Evolutionary conservation across 2,797 vertebrate genomes (phyloP), one percentile per base, ranked within the genome.

Genomic region (Trichosurus vulpecula): DNA sequence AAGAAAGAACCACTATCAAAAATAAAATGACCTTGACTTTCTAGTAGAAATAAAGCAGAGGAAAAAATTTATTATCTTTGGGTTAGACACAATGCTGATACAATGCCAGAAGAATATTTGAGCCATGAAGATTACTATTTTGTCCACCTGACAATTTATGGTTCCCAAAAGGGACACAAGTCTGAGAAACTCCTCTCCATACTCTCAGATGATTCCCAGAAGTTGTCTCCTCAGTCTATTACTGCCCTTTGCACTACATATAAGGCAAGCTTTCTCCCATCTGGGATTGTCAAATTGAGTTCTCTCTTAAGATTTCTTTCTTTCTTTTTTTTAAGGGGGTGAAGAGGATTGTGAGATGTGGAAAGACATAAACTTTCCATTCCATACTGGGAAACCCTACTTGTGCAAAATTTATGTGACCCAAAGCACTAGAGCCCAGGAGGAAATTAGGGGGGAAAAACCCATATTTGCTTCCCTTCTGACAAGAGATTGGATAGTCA

Each of bases 61-160:
- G 57, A 61, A 96, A 95, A 92, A 94, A 93, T 96, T 96, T 97
- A 96, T 95, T 97, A 91, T 96, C 96, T 96, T 94, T 96, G 97
- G 97, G 96, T 93, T 95, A 53, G 19, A 66, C 90, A 97, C 97
- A 97, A 52, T 94, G 95, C 96, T 96, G 92, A 94, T 93, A 95
- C 58, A 91, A 66, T 25, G 54, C 87, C 91, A 91, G 29, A 87
- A 74, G 93, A 91, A 92, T 54, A 90, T 10, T 52, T 92, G 91
- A 95, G 95, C 94, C 97, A 94, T 95, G 93, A 95, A 97, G 97
- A 93, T 89, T 1, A 35, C 47, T 93, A 93, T 90, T 14, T 35
- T 92, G 93, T 92, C 91, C 95, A 96, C 97, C 96, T 96, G 98
- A 95, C 74, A 61, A 90, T 3, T 9, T 41, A 93, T 27, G 3